Evolutionary conservation across 1,140 invertebrate genomes (phyloP).

Genomic region (Caenorhabditis tropicalis): DNA sequence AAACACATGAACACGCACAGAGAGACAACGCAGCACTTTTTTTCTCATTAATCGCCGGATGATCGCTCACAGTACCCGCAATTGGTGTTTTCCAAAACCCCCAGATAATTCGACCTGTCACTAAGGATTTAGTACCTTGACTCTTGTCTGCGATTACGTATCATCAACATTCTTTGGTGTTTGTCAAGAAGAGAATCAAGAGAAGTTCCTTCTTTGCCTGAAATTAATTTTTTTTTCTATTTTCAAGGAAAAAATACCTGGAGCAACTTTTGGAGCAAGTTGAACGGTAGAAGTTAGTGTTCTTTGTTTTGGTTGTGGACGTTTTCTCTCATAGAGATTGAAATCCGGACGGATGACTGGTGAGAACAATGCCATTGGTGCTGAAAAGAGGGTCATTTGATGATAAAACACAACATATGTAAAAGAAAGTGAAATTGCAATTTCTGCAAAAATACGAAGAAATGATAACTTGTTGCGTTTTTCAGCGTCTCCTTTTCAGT

Average conservation of each 20-base stretch:
- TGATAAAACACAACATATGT: neutral
- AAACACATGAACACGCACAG: slow-evolving; percentile 1
- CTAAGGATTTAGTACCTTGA: neutral
- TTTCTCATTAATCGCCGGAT: neutral
- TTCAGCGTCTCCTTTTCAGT: neutral
- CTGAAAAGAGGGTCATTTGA: slow-evolving; percentile 2
- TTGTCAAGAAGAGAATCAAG: slow-evolving; percentile 30
- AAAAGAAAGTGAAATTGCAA: neutral
- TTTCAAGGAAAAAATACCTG: neutral
- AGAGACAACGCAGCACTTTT: neutral
- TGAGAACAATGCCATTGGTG: slow-evolving; percentile 29
- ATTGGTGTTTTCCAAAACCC: neutral
- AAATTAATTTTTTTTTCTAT: neutral
- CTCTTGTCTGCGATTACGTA: slow-evolving; percentile 7
- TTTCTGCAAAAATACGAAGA: slow-evolving; percentile 2
- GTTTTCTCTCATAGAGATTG: slow-evolving; percentile 32
- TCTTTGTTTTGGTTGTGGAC: slow-evolving; percentile 3
- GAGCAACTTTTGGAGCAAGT: slow-evolving; percentile 1
- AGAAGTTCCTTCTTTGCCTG: slow-evolving; percentile 21
- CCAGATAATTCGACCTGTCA: neutral
- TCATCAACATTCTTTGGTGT: slow-evolving; percentile 33
- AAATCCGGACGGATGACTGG: slow-evolving; percentile 32
- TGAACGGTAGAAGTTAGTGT: slow-evolving; percentile 1
- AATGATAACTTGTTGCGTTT: slow-evolving; percentile 10
- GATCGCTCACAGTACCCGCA: slow-evolving; percentile 16